phyloP scores from a whole-genome alignment of 2,888 invertebrate genomes.

The Drosophila monieri region DNA sequence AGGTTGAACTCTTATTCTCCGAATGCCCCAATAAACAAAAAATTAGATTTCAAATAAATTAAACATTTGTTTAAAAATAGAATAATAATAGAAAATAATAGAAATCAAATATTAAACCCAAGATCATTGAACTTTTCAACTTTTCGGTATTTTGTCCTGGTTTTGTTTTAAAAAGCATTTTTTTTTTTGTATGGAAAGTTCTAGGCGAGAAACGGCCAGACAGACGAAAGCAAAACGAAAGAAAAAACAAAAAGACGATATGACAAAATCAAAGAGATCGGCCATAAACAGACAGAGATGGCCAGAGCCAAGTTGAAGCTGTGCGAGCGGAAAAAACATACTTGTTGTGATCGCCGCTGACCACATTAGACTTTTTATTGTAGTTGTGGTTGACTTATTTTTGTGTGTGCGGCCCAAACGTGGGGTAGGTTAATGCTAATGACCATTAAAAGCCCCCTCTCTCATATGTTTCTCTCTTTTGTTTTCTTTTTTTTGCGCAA shows the following conservation, averaged over 20 bases:
- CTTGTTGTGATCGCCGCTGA: conserved; percentile 39
- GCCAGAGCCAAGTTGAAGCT: background rate
- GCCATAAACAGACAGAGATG: conserved; percentile 14
- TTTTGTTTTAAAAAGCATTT: conserved; percentile 44
- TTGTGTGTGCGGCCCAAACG: conserved; percentile 47
- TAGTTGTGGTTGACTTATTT: conserved; percentile 30
- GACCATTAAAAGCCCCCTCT: conserved; percentile 35
- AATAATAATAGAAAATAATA: background rate
- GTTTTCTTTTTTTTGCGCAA: conserved; percentile 11
- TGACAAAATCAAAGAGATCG: conserved; percentile 27
- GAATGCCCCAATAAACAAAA: conserved; percentile 23
- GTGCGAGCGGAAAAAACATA: background rate
- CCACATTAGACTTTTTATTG: conserved; percentile 37
- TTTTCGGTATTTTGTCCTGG: conserved; percentile 1
- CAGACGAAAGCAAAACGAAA: too few species aligned
- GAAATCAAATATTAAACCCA: background rate
- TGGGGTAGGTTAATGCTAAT: conserved; percentile 73
- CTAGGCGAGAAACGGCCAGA: conserved; percentile 54
- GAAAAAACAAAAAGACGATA: conserved; percentile 1
- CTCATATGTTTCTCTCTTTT: conserved; percentile 8
- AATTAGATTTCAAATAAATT: conserved; percentile 7
- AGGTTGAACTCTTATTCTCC: conserved; percentile 22
- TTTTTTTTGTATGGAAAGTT: conserved; percentile 63
- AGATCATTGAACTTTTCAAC: conserved; percentile 11
- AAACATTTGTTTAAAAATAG: background rate